A percentile compares a stretch with the other conserved stretches of the same genome.
Conservation (phyloP, 2,888 invertebrate species). For the Dioctria linearis region DNA sequence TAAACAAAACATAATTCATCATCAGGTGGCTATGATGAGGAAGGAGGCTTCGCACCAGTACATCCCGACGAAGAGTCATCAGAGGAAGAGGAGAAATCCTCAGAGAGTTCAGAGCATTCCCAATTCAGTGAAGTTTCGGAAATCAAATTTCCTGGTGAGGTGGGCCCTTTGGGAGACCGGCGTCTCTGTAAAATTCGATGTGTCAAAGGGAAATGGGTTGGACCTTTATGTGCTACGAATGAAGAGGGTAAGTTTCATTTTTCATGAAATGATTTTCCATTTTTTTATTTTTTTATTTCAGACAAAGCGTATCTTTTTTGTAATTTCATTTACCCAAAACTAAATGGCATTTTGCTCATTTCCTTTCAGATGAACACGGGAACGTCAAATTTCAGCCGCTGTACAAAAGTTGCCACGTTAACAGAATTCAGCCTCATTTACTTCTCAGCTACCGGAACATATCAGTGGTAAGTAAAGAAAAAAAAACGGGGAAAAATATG, state of each 20-base stretch:
- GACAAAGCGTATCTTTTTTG: slow-evolving; percentile 41
- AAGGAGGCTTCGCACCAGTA: slow-evolving; percentile 67
- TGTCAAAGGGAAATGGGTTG: slow-evolving; percentile 88
- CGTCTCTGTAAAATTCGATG: slow-evolving; percentile 88
- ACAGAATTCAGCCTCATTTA: slow-evolving; percentile 79
- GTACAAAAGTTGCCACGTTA: slow-evolving; percentile 81
- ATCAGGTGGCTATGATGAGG: slow-evolving; percentile 64
- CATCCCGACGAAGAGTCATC: slow-evolving; percentile 68
- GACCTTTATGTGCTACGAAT: slow-evolving; percentile 81
- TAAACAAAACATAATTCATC: background rate
- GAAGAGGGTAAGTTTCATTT: slow-evolving; percentile 77
- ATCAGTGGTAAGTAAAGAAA: slow-evolving; percentile 77
- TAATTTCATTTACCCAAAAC: slow-evolving; percentile 59
- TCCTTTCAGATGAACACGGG: slow-evolving; percentile 75
- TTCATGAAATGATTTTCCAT: background rate
- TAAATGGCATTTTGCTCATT: slow-evolving; percentile 19
- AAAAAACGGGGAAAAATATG: background rate
- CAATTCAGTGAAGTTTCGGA: slow-evolving; percentile 71
- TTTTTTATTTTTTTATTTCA: slow-evolving; percentile 10
- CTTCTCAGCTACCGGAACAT: slow-evolving; percentile 83
- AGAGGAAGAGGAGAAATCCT: slow-evolving; percentile 68
- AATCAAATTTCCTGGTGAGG: slow-evolving; percentile 80
- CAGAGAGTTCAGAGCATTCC: slow-evolving; percentile 68
- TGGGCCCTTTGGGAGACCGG: slow-evolving; percentile 81
- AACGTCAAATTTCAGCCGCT: slow-evolving; percentile 81